phyloP scores from a whole-genome alignment of 2,797 vertebrate genomes.

The Rhyacichthys aspro region DNA sequence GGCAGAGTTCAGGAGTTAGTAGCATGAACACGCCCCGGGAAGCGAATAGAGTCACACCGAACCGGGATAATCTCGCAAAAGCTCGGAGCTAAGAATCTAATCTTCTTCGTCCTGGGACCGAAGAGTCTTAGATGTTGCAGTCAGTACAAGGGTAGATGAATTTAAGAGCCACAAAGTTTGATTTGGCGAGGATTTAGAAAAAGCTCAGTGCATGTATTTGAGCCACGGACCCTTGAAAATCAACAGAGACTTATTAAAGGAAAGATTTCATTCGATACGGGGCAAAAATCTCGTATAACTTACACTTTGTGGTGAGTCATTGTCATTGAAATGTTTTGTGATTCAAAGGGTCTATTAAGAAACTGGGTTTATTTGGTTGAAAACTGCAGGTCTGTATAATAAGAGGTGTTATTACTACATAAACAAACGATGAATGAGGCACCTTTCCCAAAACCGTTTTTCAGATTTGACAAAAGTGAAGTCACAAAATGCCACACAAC shows the following conservation, averaged over 20 bases:
- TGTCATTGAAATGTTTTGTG: background rate
- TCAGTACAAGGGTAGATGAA: conserved; percentile 36
- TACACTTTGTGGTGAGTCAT: background rate
- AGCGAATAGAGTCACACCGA: conserved; percentile 31
- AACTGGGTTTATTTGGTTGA: conserved; percentile 13
- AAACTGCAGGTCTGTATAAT: background rate
- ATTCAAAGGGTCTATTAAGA: background rate
- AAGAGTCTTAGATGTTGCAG: conserved; percentile 37
- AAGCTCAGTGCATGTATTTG: conserved; percentile 48
- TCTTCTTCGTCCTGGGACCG: conserved; percentile 45
- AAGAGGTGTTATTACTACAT: background rate
- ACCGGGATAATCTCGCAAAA: conserved; percentile 49
- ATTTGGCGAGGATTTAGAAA: conserved; percentile 25
- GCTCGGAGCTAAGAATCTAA: conserved; percentile 35
- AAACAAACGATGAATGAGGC: too few species aligned
- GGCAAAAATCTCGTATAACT: conserved; percentile 9
- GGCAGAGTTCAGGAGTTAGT: conserved; percentile 45
- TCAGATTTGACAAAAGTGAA: too few species aligned
- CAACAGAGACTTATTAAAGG: conserved; percentile 29
- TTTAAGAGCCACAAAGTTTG: conserved; percentile 31
- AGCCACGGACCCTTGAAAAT: conserved; percentile 41
- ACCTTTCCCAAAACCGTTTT: too few species aligned
- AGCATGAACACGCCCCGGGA: conserved; percentile 46
- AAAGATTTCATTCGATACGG: conserved; percentile 46
- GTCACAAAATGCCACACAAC: too few species aligned